Conservation (phyloP, 2,888 invertebrate species). For the Cosmia trapezina region DNA sequence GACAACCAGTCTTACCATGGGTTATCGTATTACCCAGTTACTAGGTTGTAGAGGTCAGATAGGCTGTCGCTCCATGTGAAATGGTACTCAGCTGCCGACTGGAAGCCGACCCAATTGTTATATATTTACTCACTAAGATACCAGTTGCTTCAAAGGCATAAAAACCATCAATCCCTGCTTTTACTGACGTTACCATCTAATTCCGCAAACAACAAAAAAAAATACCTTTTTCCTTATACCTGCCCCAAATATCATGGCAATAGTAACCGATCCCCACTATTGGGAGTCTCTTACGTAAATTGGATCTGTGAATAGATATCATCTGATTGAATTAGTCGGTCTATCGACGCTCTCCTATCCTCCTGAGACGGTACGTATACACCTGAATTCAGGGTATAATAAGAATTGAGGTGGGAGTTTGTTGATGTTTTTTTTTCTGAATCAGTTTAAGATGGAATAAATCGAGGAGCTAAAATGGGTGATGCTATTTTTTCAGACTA, state of each 20-base stretch:
- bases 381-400: slow-evolving; percentile 12
- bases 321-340: slow-evolving; percentile 86
- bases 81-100: no score
- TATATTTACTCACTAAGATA: neutral
- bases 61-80: no score
- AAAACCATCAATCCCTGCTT: slow-evolving; percentile 17
- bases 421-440: neutral
- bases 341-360: slow-evolving; percentile 75
- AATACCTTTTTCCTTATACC: slow-evolving; percentile 26
- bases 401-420: neutral
- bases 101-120: no score
- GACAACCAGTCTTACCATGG: no score
- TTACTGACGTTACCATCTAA: slow-evolving; percentile 1
- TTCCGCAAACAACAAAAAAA: slow-evolving; percentile 30
- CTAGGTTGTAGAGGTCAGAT: no score
- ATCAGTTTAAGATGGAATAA: neutral
- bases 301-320: slow-evolving; percentile 86
- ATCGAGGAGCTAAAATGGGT: neutral
- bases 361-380: slow-evolving; percentile 54
- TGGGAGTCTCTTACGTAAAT: slow-evolving; percentile 84
- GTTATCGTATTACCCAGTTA: no score
- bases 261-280: slow-evolving; percentile 70
- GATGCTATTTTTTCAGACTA: neutral
- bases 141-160: neutral
- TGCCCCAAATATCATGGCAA: slow-evolving; percentile 55